Base-by-base conservation (phyloP, 2,888 invertebrate genomes). In the Hyalella azteca region DNA sequence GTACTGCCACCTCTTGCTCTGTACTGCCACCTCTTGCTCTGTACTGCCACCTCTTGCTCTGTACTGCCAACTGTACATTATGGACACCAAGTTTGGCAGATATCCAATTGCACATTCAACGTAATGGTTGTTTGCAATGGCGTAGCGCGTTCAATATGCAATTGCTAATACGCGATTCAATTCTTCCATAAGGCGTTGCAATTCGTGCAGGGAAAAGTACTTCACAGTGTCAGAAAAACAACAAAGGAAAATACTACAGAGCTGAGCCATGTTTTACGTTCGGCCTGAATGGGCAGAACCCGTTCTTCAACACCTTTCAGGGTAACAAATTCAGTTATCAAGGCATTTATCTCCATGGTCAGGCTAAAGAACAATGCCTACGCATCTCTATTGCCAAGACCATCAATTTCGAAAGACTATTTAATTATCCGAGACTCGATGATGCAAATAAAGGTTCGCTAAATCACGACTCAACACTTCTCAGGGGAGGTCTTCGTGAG, bases 361-460 rank as follows among this genome's bases (percentile, higher is more conserved):
- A 66, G 36, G 19, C 36, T 36, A 66, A 11, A n/a, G 36, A 32
- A 66, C 66, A 66, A 66, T 36, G 66, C 66, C 32, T 66, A 36
- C 66, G 66, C 39, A 66, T 36, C 66, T 32, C 66, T 66, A 66
- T 66, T 66, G 19, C 36, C 36, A 66, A 66, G 66, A 66, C 66
- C n/a, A 36, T 66, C 39, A 66, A 66, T 66, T 66, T 66, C 15
- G 36, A 66, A 36, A 36, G 66, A 66, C 66, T 36, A 66, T 66
- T 66, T 66, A 66, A 66, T 66, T 66, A 66, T 29, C 39, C 36
- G 66, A 36, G 66, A 54, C 66, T 19, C 66, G 66, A 66, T 66
- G 66, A 66, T 36, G 66, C 29, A 13, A 32, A 66, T 66, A 66
- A 66, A 66, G 66, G 66, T 66, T 66, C 22, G 19, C 39, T 29